Evolutionary conservation across 2,113 vertebrate genomes (phyloP), one percentile per base, ranked within the genome.

Genomic region (Malurus melanocephalus): DNA sequence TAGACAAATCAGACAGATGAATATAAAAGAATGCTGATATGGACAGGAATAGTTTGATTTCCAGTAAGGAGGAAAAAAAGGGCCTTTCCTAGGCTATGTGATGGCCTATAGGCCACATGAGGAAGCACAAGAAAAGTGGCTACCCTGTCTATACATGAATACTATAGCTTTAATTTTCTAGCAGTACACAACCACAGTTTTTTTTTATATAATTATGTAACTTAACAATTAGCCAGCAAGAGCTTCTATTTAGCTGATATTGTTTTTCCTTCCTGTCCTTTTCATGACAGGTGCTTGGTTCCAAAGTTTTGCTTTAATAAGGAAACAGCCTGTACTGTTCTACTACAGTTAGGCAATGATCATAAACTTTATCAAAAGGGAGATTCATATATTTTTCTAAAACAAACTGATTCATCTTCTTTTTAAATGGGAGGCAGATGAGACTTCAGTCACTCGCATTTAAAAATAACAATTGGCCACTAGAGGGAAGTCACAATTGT

Each of bases 401-500:
- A 88, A 16, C 13, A 60, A 68, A 33, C 11, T 5, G 9, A 7
- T 46, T 35, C n/a, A 17, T 45, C 16, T 45, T 52, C 35, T 64
- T 79, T 65, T 48, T 20, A 20, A 19, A 17, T 4, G 22, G 67
- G 43, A 51, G 10, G 45, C 18, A 92, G 28, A 23, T 0, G 2
- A 10, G 32, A 10, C 46, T 89, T 80, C 56, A 23, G 8, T 48
- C 40, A 14, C 18, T 43, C 60, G 4, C 2, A 3, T 75, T 89
- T 73, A 57, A 52, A 90, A 75, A 24, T 65, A 74, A 42, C 22
- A 67, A 14, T 10, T 85, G 74, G 32, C 87, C 89, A 87, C 91
- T 73, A 94, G 91, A 43, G 84, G 89, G 91, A 75, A 90, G 66
- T 68, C 82, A 48, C 42, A 85, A 26, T 59, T 88, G 40, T 45